A percentile compares a stretch with the other conserved stretches of the same genome.
Evolutionary conservation across 2,888 invertebrate genomes (phyloP).

Genomic region (Drosophila colorata): DNA sequence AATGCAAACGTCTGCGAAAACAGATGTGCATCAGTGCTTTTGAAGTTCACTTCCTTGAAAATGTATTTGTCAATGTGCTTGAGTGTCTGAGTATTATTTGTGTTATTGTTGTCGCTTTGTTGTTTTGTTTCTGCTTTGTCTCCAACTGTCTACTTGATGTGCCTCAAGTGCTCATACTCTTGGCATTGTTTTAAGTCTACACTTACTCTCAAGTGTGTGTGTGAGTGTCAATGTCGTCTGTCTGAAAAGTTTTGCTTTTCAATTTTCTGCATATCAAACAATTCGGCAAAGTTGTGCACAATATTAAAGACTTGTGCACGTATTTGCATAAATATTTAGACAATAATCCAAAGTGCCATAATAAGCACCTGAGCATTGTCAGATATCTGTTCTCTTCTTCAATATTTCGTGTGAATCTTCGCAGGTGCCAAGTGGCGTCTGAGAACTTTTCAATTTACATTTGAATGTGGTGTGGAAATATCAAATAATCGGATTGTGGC

Average conservation of each 20-base stretch:
- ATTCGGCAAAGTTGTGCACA: constrained; percentile 51
- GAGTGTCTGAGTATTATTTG: constrained; percentile 55
- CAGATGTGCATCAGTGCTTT: constrained; percentile 40
- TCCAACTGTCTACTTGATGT: constrained; percentile 29
- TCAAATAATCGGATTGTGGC: constrained; percentile 13
- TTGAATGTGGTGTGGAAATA: constrained; percentile 30
- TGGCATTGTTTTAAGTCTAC: constrained; percentile 62
- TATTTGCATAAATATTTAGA: constrained; percentile 77
- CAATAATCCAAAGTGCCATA: constrained; percentile 52
- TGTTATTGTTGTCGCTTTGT: constrained; percentile 25
- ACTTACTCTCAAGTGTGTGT: constrained; percentile 20
- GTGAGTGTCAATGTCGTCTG: constrained; percentile 20
- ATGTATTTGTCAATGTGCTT: constrained; percentile 67
- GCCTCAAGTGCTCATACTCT: constrained; percentile 50
- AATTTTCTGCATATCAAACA: constrained; percentile 75
- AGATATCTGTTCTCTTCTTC: constrained; percentile 1
- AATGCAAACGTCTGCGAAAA: constrained; percentile 46
- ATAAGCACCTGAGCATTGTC: constrained; percentile 44
- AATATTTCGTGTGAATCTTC: constrained; percentile 53
- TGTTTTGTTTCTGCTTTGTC: constrained; percentile 21
- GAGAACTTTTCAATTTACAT: constrained; percentile 61
- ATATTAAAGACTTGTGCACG: constrained; percentile 75
- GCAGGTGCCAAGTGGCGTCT: constrained; percentile 59
- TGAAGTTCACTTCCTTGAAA: constrained; percentile 58
- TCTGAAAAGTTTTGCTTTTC: constrained; percentile 71